Evolutionary conservation across 2,113 vertebrate species (phyloP).

Genomic region (Nipponia nippon): DNA sequence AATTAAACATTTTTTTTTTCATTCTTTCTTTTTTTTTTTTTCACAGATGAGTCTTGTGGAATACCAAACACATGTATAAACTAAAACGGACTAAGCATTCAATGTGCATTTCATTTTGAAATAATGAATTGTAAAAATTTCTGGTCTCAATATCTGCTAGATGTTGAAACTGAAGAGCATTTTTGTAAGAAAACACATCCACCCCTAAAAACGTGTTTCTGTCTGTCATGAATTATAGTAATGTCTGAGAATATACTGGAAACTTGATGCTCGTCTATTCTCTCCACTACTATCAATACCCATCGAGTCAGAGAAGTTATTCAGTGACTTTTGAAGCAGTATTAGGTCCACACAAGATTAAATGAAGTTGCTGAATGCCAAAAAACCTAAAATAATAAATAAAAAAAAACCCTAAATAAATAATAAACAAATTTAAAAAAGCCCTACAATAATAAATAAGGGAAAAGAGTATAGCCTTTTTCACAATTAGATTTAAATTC

Average conservation of each 20-base stretch:
- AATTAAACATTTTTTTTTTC: background rate
- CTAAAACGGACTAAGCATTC: background rate
- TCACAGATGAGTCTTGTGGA: background rate
- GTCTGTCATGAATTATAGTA: background rate
- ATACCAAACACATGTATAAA: background rate
- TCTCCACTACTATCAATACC: background rate
- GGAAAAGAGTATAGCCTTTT: background rate
- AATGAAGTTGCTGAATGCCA: background rate
- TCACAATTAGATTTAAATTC: background rate
- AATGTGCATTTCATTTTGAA: background rate
- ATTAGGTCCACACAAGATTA: background rate
- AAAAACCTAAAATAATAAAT: background rate
- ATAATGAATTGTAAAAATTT: background rate
- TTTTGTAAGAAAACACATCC: background rate
- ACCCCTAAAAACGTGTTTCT: background rate
- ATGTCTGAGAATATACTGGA: background rate
- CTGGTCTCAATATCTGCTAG: background rate
- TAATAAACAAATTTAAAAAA: too few relatives aligned
- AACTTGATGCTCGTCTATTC: background rate
- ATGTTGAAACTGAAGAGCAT: background rate
- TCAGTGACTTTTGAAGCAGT: background rate
- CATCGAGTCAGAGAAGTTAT: background rate
- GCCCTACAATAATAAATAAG: too few relatives aligned
- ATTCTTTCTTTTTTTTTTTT: background rate
- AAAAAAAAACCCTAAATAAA: too few relatives aligned